Percentiles rank a stretch among this genome's conserved stretches.
These are phyloP conservation scores for Camponotus vicinus DNA, from an alignment of 1,140 invertebrate genomes.

Conservation along the genomic window DNA sequence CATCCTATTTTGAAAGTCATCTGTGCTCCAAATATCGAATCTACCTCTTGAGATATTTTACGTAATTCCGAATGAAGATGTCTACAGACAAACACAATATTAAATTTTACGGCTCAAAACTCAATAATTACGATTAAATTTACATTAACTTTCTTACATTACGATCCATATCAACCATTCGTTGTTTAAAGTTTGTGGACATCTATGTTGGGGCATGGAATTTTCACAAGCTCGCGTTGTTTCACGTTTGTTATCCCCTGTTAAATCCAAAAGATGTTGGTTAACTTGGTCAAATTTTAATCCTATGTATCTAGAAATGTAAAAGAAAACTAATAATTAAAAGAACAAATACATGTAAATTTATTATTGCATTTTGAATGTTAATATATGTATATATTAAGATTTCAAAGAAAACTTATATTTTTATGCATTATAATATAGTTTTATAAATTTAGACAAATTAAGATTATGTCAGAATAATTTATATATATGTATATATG, in stretches of 20 bases:
- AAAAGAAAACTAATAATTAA: neutral
- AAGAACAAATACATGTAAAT: no score
- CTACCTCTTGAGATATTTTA: conserved; percentile 8
- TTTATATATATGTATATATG: no score
- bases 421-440: neutral
- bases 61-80: conserved; percentile 36
- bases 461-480: no score
- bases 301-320: neutral
- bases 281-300: conserved; percentile 14
- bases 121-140: no score
- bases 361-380: no score
- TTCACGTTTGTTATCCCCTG: neutral
- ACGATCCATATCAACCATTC: conserved; percentile 3
- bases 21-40: conserved; percentile 13
- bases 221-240: neutral
- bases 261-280: neutral
- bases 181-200: neutral
- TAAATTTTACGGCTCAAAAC: neutral
- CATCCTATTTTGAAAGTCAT: conserved; percentile 18
- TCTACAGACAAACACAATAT: no score
- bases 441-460: neutral
- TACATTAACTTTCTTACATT: conserved; percentile 1
- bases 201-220: no score
- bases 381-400: no score
- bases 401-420: neutral